Evolutionary conservation across 2,797 vertebrate genomes (phyloP).

Genomic region (Sternarchorhynchus goeldii): DNA sequence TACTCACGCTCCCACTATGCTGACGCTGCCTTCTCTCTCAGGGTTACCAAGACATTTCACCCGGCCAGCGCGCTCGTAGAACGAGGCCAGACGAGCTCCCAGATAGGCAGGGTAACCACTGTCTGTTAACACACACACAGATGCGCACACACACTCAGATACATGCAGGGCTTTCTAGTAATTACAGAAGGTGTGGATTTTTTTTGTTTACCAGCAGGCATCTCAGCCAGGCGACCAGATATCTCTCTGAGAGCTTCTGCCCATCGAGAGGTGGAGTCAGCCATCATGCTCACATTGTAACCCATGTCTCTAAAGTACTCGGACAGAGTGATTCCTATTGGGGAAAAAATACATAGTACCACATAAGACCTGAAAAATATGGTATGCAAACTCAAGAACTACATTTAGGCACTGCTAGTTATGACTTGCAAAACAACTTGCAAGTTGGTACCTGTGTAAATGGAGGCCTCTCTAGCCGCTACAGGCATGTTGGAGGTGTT

Average conservation of each 20-base stretch:
- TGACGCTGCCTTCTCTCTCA: slow-evolving; percentile 95
- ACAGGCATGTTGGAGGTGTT: slow-evolving; percentile 99
- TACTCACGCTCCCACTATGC: slow-evolving; percentile 97
- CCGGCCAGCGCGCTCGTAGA: slow-evolving; percentile 93
- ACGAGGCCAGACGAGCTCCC: slow-evolving; percentile 92
- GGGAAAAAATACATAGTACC: background rate
- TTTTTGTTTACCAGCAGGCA: slow-evolving; percentile 90
- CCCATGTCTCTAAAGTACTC: slow-evolving; percentile 99
- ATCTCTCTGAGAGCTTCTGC: slow-evolving; percentile 98
- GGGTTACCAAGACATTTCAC: slow-evolving; percentile 97
- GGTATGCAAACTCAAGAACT: background rate
- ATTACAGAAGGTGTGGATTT: background rate
- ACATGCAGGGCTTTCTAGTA: background rate
- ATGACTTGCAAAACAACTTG: background rate
- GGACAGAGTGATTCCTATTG: slow-evolving; percentile 92
- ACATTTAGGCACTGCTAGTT: background rate
- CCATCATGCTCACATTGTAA: slow-evolving; percentile 99
- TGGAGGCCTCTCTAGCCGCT: slow-evolving; percentile 97
- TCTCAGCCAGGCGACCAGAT: slow-evolving; percentile 95
- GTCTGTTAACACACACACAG: slow-evolving; percentile 70
- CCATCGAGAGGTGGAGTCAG: slow-evolving; percentile 98
- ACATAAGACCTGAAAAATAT: background rate
- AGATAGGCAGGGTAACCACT: slow-evolving; percentile 91
- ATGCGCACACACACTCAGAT: slow-evolving; percentile 26
- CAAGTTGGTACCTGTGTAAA: slow-evolving; percentile 84